Percentiles rank a stretch among this genome's conserved stretches.
Conservation (phyloP, 2,113 vertebrate genomes). For the Meles meles region DNA sequence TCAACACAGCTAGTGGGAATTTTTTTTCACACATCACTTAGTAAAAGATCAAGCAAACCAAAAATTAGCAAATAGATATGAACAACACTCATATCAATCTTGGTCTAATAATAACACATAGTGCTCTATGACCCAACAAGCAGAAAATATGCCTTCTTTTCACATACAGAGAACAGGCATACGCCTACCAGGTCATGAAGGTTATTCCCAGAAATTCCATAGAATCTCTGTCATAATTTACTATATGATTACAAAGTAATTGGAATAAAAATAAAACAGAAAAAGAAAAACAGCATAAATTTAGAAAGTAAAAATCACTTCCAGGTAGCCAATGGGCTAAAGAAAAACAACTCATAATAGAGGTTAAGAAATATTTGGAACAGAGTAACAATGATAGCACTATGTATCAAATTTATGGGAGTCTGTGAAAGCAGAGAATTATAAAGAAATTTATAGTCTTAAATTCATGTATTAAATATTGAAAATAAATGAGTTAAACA, state of each 20-base stretch:
- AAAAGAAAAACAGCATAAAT: not conserved
- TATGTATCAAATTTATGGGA: conserved; percentile 35
- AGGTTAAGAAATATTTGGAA: conserved; percentile 15
- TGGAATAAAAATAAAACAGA: not conserved
- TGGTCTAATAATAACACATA: not conserved
- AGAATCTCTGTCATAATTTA: not conserved
- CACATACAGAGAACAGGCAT: not conserved
- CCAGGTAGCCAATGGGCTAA: conserved; percentile 38
- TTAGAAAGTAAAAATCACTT: conserved; percentile 20
- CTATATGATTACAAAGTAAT: not conserved
- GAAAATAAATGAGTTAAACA: conserved; percentile 54
- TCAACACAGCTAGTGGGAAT: not conserved
- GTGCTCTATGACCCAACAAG: not conserved
- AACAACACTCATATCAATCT: not conserved
- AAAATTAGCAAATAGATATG: not conserved
- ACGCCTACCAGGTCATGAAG: not conserved
- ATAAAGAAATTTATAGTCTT: conserved; percentile 35
- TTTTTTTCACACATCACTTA: not conserved
- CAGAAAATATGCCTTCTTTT: not conserved
- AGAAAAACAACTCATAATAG: not conserved
- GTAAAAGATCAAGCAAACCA: not conserved
- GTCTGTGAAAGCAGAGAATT: conserved; percentile 4
- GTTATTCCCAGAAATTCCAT: not conserved
- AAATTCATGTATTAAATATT: conserved; percentile 58
- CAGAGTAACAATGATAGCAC: not conserved